phyloP scores from a whole-genome alignment of 2,888 invertebrate genomes.

The Rugalucina vietnamica region DNA sequence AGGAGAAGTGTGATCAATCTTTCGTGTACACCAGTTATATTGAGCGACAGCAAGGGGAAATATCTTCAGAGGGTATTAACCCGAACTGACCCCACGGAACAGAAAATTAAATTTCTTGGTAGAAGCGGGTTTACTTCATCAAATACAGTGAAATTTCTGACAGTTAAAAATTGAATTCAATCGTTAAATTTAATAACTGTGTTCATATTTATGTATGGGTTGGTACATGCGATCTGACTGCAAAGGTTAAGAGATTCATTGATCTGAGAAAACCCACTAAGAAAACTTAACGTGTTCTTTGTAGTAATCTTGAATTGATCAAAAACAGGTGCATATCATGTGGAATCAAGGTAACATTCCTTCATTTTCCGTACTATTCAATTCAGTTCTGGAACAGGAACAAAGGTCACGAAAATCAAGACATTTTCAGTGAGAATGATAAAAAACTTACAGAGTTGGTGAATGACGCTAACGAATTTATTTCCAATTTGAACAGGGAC shows the following conservation, averaged over 20 bases:
- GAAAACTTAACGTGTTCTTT: background rate
- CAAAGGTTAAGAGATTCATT: constrained; percentile 5
- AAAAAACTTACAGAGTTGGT: constrained; percentile 1
- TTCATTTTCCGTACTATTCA: constrained; percentile 27
- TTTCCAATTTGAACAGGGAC: constrained; percentile 5
- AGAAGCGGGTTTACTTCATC: constrained; percentile 6
- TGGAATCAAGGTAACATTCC: constrained; percentile 9
- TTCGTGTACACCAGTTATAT: constrained; percentile 1
- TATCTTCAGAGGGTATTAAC: background rate
- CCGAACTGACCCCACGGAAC: background rate
- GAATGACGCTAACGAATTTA: background rate
- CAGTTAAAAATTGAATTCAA: background rate
- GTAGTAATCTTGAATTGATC: background rate
- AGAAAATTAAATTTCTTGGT: background rate
- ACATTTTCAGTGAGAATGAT: constrained; percentile 8
- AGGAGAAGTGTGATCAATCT: background rate
- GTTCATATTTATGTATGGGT: constrained; percentile 19
- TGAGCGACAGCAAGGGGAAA: constrained; percentile 32
- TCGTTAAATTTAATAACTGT: background rate
- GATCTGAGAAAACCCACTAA: background rate
- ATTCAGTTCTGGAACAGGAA: constrained; percentile 10
- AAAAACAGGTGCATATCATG: background rate
- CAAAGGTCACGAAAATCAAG: constrained; percentile 25
- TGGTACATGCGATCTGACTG: constrained; percentile 28
- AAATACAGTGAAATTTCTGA: background rate